Evolutionary conservation across 2,888 invertebrate genomes (phyloP).

Genomic region (Adineta ricciae): DNA sequence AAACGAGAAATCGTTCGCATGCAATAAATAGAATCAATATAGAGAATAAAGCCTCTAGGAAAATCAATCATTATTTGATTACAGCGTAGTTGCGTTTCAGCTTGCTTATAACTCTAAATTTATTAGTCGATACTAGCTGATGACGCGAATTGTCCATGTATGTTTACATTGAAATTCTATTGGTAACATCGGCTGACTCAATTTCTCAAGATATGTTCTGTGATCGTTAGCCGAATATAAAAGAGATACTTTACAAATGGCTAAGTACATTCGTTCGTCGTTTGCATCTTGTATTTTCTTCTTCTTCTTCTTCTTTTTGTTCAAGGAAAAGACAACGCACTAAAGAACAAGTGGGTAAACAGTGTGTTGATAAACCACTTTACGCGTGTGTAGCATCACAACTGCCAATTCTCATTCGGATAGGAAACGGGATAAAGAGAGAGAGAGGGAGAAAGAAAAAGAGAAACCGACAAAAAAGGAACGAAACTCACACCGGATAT

Average conservation of each 20-base stretch:
- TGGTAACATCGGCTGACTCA: not conserved
- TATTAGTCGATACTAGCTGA: not conserved
- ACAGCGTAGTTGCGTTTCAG: not conserved
- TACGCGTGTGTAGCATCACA: not conserved
- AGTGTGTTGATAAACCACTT: not conserved
- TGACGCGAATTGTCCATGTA: not conserved
- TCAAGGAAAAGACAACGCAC: not conserved
- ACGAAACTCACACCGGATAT: not conserved
- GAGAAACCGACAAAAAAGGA: not conserved
- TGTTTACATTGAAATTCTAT: not conserved
- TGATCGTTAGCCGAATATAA: not conserved
- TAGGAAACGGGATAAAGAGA: not conserved
- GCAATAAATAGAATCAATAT: not conserved
- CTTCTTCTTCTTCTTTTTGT: too few relatives aligned
- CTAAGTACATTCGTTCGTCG: not conserved
- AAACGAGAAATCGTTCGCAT: not conserved
- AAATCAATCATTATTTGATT: conserved; percentile 4
- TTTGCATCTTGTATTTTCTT: too few relatives aligned
- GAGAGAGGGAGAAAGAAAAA: not conserved
- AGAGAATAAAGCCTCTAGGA: not conserved
- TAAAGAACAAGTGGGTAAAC: not conserved
- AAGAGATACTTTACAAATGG: not conserved
- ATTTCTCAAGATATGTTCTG: not conserved
- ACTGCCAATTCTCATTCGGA: not conserved
- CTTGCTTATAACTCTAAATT: not conserved